Evolutionary conservation across 2,888 invertebrate genomes (phyloP).

Genomic region (Lysandra coridon): DNA sequence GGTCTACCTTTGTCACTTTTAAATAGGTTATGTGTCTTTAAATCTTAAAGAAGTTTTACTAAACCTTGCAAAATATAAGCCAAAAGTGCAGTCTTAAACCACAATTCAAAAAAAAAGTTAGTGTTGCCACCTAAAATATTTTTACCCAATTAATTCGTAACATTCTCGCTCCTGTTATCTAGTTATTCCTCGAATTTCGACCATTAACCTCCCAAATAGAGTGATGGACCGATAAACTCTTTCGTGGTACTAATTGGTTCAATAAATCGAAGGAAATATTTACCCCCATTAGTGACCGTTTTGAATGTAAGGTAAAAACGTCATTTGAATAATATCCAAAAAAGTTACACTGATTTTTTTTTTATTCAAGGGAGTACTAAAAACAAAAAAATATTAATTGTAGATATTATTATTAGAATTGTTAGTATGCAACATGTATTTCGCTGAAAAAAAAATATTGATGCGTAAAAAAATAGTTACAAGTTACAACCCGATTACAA

Average conservation of each 20-base stretch:
- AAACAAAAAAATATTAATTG: not conserved
- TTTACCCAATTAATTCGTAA: conserved; percentile 78
- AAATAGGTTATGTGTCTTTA: not conserved
- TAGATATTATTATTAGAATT: not conserved
- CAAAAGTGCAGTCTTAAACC: conserved; percentile 5
- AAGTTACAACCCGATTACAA: no score
- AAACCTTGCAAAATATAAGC: not conserved
- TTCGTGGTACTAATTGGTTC: conserved; percentile 77
- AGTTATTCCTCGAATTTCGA: conserved; percentile 70
- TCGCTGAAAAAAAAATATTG: no score
- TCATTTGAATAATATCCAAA: conserved; percentile 16
- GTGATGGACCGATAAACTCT: conserved; percentile 71
- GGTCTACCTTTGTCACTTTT: not conserved
- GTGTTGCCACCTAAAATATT: conserved; percentile 63
- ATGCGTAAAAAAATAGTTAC: no score
- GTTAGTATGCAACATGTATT: no score
- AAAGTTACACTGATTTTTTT: not conserved
- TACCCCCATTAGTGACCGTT: conserved; percentile 56
- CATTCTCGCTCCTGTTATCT: conserved; percentile 76
- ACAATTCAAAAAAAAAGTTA: conserved; percentile 36
- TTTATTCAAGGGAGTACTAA: not conserved
- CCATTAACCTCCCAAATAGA: conserved; percentile 80
- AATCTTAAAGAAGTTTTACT: not conserved
- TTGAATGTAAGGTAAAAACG: conserved; percentile 1
- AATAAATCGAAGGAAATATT: conserved; percentile 72